phyloP scores from a whole-genome alignment of 2,113 vertebrate species.

The Odontophorus gujanensis region DNA sequence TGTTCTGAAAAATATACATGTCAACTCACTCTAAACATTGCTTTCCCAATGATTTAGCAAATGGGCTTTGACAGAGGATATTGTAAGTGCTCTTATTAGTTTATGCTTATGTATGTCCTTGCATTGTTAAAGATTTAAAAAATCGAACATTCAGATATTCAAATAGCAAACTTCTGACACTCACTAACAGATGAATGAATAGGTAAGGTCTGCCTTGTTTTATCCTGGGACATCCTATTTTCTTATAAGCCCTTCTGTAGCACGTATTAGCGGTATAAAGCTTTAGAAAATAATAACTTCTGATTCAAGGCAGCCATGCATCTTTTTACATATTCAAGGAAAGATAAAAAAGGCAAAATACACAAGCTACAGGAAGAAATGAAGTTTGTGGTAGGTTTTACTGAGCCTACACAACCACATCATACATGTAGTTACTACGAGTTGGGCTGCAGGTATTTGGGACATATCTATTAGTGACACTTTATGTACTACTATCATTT shows the following conservation, averaged over 20 bases:
- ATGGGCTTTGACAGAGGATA: not conserved
- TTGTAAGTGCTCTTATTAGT: not conserved
- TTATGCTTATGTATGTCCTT: not conserved
- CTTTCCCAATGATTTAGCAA: not conserved
- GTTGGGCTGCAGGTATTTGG: not conserved
- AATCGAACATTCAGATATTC: not conserved
- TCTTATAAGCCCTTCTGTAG: not conserved
- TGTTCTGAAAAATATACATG: not conserved
- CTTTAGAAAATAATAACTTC: not conserved
- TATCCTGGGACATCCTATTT: not conserved
- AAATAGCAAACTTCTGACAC: not conserved
- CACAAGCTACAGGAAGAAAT: not conserved
- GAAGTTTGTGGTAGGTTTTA: not conserved
- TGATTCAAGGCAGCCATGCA: not conserved
- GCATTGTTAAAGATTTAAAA: not conserved
- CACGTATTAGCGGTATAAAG: not conserved
- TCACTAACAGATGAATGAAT: not conserved
- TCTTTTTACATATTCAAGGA: not conserved
- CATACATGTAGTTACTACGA: not conserved
- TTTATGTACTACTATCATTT: not conserved
- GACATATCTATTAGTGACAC: not conserved
- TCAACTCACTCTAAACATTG: not conserved
- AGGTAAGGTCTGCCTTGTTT: not conserved
- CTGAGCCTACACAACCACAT: not conserved
- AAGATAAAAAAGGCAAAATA: not conserved